Evolutionary conservation across 2,113 vertebrate species (phyloP), one percentile per base, ranked within the genome.

Genomic region (Ifrita kowaldi): DNA sequence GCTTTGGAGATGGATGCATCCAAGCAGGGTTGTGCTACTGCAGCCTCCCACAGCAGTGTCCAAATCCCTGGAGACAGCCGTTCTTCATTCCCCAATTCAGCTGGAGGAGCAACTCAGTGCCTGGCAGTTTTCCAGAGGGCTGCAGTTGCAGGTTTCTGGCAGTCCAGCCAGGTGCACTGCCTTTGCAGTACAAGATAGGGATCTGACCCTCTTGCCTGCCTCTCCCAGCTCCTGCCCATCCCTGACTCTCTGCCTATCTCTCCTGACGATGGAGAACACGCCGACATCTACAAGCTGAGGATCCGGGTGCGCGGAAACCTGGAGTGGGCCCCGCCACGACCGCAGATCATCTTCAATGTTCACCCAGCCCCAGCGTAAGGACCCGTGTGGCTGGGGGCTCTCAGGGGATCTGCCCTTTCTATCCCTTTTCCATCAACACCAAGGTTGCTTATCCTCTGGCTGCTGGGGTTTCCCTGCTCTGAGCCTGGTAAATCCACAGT

Each of bases 271-370:
- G 99, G 99, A 6, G 98, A 99, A 91, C 99, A 99, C 0, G 99
- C 99, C 0, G 99, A 99, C 93, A 98, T 99, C 97, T 99, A 99
- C 96, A 99, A 99, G 86, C 97, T 99, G 67, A 98, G 99, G 55
- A 99, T 99, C 94, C 98, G 99, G 12, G 99, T 99, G 13, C 98
- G 99, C 0, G 99, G 99, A 59, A 99, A 99, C 96, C 97, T 99
- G 78, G 99, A 99, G 83, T 99, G 99, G 99, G 99, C 99, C 1
- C 99, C 99, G 1, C 99, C 99, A 0, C 98, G 99, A 60, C 99
- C 99, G 2, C 99, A 99, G 96, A 99, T 99, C 84, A 99, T 99
- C 97, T 99, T 99, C 95, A 99, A 99, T 41, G 96, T 99, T 89
- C 99, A 99, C 82, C 97, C 98, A n/a, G 98, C 99, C 14, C 99